phyloP scores from a whole-genome alignment of 2,888 invertebrate species.

The Himalopsyche anomala region DNA sequence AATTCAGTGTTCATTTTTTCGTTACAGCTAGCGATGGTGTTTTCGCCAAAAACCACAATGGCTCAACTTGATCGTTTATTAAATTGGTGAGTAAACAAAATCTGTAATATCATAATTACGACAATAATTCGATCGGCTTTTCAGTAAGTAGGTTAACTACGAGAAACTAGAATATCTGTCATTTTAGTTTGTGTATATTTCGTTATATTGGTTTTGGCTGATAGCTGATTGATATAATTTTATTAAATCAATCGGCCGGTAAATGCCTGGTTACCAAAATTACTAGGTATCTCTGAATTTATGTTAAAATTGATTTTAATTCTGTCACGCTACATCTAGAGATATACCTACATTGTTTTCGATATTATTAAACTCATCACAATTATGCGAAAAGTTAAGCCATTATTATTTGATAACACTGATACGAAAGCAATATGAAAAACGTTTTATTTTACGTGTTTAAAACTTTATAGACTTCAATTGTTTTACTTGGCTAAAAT shows the following conservation, averaged over 20 bases:
- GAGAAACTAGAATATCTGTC: background rate
- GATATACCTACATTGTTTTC: background rate
- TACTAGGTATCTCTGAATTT: background rate
- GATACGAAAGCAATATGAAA: background rate
- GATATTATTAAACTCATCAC: background rate
- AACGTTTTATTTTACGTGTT: constrained; percentile 15
- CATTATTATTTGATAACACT: background rate
- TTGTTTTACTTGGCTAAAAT: background rate
- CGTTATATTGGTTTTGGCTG: background rate
- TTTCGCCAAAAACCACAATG: constrained; percentile 14
- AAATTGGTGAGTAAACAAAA: constrained; percentile 1
- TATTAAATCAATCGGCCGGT: constrained; percentile 44
- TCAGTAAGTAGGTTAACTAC: background rate
- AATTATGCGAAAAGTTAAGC: constrained; percentile 4
- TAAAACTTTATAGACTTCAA: constrained; percentile 11
- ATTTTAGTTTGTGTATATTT: constrained; percentile 13
- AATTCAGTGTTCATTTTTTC: constrained; percentile 28
- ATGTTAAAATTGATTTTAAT: constrained; percentile 11
- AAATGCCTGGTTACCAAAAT: constrained; percentile 41
- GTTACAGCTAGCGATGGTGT: background rate
- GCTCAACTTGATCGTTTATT: background rate
- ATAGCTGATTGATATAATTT: constrained; percentile 25
- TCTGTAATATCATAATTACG: constrained; percentile 1
- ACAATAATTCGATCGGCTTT: background rate
- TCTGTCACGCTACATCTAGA: background rate